These are phyloP conservation scores for Allophyes oxyacanthae DNA, from an alignment of 2,888 invertebrate species.

Conservation along the genomic window DNA sequence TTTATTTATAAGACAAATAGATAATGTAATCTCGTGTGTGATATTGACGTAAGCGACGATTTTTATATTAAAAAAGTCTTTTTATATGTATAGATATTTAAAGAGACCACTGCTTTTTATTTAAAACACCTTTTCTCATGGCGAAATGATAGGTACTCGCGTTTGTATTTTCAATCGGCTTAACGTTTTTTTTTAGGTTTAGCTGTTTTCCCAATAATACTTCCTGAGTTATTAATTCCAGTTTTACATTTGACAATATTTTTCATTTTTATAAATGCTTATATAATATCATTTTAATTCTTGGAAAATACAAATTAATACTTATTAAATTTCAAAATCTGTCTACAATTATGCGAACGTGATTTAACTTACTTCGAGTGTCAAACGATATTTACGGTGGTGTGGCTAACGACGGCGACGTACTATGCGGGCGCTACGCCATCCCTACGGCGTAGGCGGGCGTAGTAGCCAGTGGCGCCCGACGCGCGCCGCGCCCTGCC, in stretches of 20 bases:
- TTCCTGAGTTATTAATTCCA: constrained; percentile 89
- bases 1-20: constrained; percentile 89
- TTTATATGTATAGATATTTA: no score
- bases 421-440: constrained; percentile 57
- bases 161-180: constrained; percentile 87
- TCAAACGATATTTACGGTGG: constrained; percentile 79
- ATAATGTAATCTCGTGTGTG: constrained; percentile 89
- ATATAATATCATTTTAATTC: constrained; percentile 88
- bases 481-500: no score
- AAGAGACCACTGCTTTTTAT: constrained; percentile 63
- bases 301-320: constrained; percentile 89
- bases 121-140: constrained; percentile 22
- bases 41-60: constrained; percentile 87
- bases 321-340: constrained; percentile 86
- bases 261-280: constrained; percentile 88
- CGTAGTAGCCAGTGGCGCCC: constrained; percentile 42
- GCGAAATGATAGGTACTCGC: constrained; percentile 77
- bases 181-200: no score
- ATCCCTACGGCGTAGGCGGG: constrained; percentile 57
- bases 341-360: constrained; percentile 87
- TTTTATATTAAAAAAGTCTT: constrained; percentile 88
- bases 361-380: constrained; percentile 86
- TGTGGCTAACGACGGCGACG: constrained; percentile 54
- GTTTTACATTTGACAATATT: constrained; percentile 88
- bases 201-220: no score